Conservation (phyloP, 2,888 invertebrate species). For the Epirrhoe alternata region DNA sequence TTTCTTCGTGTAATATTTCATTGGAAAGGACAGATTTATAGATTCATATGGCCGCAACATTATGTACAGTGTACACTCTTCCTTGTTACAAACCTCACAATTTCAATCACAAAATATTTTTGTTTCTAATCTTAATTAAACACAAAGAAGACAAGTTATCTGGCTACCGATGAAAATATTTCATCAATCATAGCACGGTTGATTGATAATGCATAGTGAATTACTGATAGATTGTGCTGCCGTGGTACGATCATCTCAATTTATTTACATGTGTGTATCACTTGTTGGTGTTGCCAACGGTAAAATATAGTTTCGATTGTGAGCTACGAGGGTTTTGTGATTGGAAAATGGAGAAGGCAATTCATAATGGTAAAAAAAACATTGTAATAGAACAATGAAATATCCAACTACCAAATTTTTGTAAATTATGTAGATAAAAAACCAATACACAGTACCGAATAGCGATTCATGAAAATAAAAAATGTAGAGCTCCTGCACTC, state of each 20-base stretch:
- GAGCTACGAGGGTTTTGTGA: slow-evolving; percentile 1
- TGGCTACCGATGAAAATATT: slow-evolving; percentile 81
- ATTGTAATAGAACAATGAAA: no score
- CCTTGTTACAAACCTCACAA: neutral
- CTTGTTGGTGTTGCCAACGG: slow-evolving; percentile 80
- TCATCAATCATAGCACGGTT: slow-evolving; percentile 79
- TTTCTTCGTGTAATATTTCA: no score
- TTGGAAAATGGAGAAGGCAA: slow-evolving; percentile 32
- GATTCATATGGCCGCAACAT: no score
- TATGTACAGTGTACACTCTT: neutral
- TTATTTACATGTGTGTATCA: slow-evolving; percentile 83
- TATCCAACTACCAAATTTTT: neutral
- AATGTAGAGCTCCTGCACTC: no score
- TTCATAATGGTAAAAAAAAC: neutral
- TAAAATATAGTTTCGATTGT: slow-evolving; percentile 60
- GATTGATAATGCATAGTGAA: slow-evolving; percentile 76
- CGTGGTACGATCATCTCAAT: slow-evolving; percentile 78
- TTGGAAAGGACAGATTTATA: no score
- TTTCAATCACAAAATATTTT: neutral
- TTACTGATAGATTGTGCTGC: slow-evolving; percentile 78
- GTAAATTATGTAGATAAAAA: neutral
- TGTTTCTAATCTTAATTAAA: slow-evolving; percentile 78
- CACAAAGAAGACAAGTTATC: slow-evolving; percentile 79
- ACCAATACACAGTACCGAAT: no score
- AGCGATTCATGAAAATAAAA: no score